Evolutionary conservation across 2,113 vertebrate genomes (phyloP), one percentile per base, ranked within the genome.

Genomic region (Nanorana parkeri): DNA sequence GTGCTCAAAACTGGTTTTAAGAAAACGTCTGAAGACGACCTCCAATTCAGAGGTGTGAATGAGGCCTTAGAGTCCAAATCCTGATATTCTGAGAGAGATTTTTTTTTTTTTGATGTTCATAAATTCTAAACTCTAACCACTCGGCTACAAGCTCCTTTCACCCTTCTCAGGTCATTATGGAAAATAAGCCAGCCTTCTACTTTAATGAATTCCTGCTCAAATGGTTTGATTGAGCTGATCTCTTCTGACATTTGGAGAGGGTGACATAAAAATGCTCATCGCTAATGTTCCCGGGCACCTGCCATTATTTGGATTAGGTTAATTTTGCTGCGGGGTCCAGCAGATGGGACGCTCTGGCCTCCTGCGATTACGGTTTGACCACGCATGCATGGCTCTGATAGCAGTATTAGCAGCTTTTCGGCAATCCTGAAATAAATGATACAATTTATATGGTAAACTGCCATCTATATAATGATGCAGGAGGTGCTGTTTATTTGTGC

Each of bases 261-360:
- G 28, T 60, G 72, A 17, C 28, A 75, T 5, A 61, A 47, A 24
- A 32, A 60, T 32, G 29, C 28, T 5, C 51, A 24, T 56, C 56
- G 32, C 28, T 74, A 36, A 74, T 60, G 15, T 32, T 68, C 20
- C 20, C n/a, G 36, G 29, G 65, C 65, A 68, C 65, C 29, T 79
- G 65, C 65, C 52, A 41, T 79, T 55, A 32, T 79, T 79, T 11
- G 65, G 77, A 58, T 68, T 79, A 32, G 65, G 52, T n/a, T 79
- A 19, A 41, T 79, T 68, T 68, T 56, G 15, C 23, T 41, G 24
- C 32, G 51, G 51, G 67, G 20, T 47, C 28, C 77, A 55, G 47
- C 65, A 68, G 61, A 68, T 78, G 77, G 24, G 51, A 19, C 58
- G 26, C 26, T 7, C 28, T 58, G 23, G 13, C 19, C 63, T 56